phyloP scores from a whole-genome alignment of 2,113 vertebrate genomes.

The Parotia lawesii region DNA sequence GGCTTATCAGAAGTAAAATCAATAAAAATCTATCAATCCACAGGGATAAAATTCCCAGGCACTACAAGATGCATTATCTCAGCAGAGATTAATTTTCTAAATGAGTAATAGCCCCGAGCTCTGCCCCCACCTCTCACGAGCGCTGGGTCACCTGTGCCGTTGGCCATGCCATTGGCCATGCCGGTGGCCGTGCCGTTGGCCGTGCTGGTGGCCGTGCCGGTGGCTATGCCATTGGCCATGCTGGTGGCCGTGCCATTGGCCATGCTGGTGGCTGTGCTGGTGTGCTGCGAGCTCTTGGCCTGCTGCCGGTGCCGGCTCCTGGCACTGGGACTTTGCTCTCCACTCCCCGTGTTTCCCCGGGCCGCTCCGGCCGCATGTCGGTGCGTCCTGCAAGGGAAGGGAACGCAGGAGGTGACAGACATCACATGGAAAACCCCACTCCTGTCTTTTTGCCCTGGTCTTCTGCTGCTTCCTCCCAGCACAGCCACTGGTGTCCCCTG shows the following conservation, averaged over 20 bases:
- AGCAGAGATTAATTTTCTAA: not conserved
- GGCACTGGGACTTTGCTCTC: constrained; percentile 68
- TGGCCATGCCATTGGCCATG: constrained; percentile 41
- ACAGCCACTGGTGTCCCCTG: accelerated
- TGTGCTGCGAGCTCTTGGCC: constrained; percentile 59
- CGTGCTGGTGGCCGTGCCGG: constrained; percentile 32
- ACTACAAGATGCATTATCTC: no score
- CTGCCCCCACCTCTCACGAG: accelerated
- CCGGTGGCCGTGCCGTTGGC: constrained; percentile 38
- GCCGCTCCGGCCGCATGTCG: constrained; percentile 64
- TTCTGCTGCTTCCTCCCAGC: not conserved
- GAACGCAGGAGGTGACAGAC: accelerated
- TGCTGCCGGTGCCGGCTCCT: constrained; percentile 67
- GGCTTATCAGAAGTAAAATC: not conserved
- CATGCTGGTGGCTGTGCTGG: constrained; percentile 35
- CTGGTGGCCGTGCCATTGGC: constrained; percentile 39
- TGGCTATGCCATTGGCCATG: constrained; percentile 49
- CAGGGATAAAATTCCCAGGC: not conserved
- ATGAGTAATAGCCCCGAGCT: not conserved
- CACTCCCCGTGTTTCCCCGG: constrained; percentile 38
- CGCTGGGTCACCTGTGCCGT: constrained; percentile 43
- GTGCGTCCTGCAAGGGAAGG: constrained; percentile 70
- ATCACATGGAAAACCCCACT: not conserved
- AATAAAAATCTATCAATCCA: not conserved
- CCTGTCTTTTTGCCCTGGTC: accelerated